A percentile compares a stretch with the other conserved stretches of the same genome.
phyloP scores from a whole-genome alignment of 2,888 invertebrate species.

The Biston stratarius region DNA sequence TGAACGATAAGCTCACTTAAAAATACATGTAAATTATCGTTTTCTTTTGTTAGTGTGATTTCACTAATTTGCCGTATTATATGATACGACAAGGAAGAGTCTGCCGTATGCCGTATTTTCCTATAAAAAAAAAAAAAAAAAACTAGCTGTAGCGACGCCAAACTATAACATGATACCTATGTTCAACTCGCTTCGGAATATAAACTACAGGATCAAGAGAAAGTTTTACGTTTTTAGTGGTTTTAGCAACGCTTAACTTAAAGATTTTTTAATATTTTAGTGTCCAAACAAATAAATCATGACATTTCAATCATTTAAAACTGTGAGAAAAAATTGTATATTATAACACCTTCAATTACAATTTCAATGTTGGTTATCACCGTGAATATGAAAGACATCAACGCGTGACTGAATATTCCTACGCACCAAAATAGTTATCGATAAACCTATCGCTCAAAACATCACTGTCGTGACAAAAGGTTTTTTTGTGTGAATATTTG shows the following conservation, averaged over 20 bases:
- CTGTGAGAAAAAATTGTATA: too few species aligned
- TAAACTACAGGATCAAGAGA: neutral
- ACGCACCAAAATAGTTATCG: constrained; percentile 23
- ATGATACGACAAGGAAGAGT: too few species aligned
- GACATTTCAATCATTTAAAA: too few species aligned
- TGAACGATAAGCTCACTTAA: too few species aligned
- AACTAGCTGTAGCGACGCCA: constrained; percentile 19
- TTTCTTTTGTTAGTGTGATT: too few species aligned
- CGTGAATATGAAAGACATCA: constrained; percentile 39
- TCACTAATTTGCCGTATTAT: too few species aligned
- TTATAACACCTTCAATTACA: too few species aligned
- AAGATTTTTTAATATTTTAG: too few species aligned
- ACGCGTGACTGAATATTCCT: constrained; percentile 37
- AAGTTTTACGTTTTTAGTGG: neutral
- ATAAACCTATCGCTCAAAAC: constrained; percentile 24
- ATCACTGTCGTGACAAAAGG: constrained; percentile 36
- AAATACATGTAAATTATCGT: too few species aligned
- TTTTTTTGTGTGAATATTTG: constrained; percentile 38
- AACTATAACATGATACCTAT: neutral
- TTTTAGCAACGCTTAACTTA: neutral
- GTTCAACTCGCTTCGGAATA: neutral
- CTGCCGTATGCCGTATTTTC: too few species aligned
- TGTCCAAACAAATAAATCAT: too few species aligned
- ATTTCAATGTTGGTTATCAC: constrained; percentile 26
- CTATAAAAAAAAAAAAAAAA: too few species aligned